phyloP scores from a whole-genome alignment of 30 jellyfish, hydroid and myxozoan genomes.

The Chrysaora quinquecirrha region DNA sequence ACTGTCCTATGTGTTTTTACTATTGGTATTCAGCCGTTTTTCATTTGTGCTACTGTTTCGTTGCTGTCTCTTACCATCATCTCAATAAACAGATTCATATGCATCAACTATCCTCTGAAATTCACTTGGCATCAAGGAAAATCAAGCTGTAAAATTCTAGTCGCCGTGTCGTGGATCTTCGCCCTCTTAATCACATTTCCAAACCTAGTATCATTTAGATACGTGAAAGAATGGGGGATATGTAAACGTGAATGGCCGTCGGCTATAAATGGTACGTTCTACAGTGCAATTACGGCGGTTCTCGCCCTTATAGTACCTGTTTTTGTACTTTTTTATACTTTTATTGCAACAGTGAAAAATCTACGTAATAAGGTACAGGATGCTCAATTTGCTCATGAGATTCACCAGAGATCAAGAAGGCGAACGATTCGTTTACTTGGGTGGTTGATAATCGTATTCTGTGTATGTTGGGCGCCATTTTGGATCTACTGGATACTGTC shows the following conservation, averaged over 20 bases:
- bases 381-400: background rate
- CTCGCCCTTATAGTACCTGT: conserved; percentile 46
- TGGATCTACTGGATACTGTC: conserved; percentile 58
- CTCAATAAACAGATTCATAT: conserved; percentile 52
- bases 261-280: conserved; percentile 25
- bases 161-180: conserved; percentile 25
- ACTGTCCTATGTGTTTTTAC: conserved; percentile 36
- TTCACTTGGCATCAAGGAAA: conserved; percentile 49
- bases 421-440: conserved; percentile 44
- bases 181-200: conserved; percentile 21
- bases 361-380: conserved; percentile 13
- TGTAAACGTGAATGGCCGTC: conserved; percentile 63
- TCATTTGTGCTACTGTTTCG: conserved; percentile 43
- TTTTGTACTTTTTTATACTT: conserved; percentile 32
- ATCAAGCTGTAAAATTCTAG: background rate
- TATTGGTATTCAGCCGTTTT: conserved; percentile 36
- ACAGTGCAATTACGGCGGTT: conserved; percentile 29
- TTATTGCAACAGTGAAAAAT: conserved; percentile 41
- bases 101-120: conserved; percentile 53
- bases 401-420: conserved; percentile 2
- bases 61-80: conserved; percentile 36
- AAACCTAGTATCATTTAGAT: conserved; percentile 20
- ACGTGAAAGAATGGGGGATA: conserved; percentile 33
- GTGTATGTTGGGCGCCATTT: conserved; percentile 58
- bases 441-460: conserved; percentile 36